Base-by-base conservation (phyloP, 2,113 vertebrate species). In the Entomyzon cyanotis region DNA sequence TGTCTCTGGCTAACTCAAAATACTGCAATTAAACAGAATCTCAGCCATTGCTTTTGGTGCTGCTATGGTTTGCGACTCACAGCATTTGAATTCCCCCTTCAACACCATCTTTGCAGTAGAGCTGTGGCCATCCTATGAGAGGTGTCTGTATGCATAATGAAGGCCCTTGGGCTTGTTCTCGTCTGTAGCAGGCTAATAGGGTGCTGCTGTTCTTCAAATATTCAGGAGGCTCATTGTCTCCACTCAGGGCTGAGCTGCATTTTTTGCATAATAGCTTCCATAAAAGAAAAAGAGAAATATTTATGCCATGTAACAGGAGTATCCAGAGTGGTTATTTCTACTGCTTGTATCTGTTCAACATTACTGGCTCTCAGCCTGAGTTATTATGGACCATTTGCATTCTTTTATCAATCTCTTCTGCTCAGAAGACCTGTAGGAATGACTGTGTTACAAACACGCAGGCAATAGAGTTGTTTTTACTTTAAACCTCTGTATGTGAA, bases 281-380 rank as follows among this genome's bases (percentile, higher is more conserved):
- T 87, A 89, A 74, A 89, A 89, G 88, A 46, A 80, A 87, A 95
- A 91, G 77, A 91, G 60, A 94, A 95, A 88, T 87, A 80, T 87
- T 64, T 93, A 60, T 87, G 68, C 39, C 20, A 3, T 83, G 58
- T 79, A 50, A 58, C 79, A 94, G 84, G 62, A 86, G 71, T 75
- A 88, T 94, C 71, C 67, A 87, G 31, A 85, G 64, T 87, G 41
- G 47, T 84, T 83, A n/a, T 75, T 87, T 97, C 95, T 88, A 90
- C 79, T 95, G 53, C 55, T 60, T 93, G 14, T 84, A 47, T 77
- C 90, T 88, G 68, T 82, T 94, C 60, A 90, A 47, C 22, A 46
- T 84, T 88, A 62, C 44, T 87, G 68, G 64, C 69, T 55, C 49
- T 42, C 44, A 64, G 31, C 56, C 58, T 77, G 65, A 87, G 73